These are phyloP conservation scores for Acanthornis magna DNA, from an alignment of 2,797 vertebrate genomes.

Conservation along the genomic window DNA sequence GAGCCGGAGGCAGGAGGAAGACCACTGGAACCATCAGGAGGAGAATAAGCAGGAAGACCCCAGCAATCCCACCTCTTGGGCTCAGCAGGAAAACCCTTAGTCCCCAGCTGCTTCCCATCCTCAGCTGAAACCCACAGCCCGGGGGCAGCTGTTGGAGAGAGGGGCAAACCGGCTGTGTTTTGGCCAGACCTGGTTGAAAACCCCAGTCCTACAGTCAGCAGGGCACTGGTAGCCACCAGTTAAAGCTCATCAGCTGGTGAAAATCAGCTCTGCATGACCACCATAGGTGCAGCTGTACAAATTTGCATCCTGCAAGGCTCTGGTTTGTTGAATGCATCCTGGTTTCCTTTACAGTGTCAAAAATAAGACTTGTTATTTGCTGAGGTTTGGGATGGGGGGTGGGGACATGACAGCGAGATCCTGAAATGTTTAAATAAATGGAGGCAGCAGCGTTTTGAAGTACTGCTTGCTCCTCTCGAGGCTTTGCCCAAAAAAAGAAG, in stretches of 20 bases:
- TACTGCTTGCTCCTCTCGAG: neutral
- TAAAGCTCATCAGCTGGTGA: neutral
- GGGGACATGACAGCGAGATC: neutral
- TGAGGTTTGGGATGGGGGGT: neutral
- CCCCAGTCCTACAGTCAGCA: neutral
- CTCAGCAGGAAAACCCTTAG: neutral
- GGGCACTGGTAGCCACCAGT: neutral
- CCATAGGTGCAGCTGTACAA: neutral
- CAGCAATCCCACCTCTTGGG: neutral
- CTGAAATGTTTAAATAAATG: slow-evolving; percentile 15
- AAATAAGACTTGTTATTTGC: neutral
- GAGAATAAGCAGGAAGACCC: neutral
- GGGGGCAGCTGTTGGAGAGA: accelerated
- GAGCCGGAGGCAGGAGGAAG: neutral
- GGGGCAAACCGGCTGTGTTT: neutral
- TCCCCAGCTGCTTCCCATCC: neutral
- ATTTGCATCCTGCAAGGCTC: neutral
- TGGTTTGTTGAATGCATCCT: neutral
- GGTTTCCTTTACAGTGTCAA: neutral
- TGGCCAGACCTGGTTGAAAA: neutral
- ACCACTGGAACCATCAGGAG: neutral
- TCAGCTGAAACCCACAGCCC: neutral
- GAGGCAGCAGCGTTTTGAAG: neutral
- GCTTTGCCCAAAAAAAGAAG: neutral
- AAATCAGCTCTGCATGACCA: neutral